Evolutionary conservation across 2,888 invertebrate genomes (phyloP).

Genomic region (Apomyelois bistriatella): DNA sequence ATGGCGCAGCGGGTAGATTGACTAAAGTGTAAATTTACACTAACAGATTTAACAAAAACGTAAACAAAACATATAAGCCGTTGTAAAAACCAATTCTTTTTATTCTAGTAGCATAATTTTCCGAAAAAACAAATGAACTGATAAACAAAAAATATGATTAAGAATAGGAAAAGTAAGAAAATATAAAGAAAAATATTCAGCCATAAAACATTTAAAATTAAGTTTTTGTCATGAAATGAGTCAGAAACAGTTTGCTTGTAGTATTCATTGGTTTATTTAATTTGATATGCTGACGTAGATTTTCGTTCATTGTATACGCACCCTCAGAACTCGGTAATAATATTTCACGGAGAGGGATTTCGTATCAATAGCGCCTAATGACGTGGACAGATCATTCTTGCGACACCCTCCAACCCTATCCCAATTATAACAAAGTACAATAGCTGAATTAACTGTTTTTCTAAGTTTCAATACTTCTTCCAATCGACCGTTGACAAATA

Average conservation of each 20-base stretch:
- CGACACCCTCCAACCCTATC: conserved; percentile 28
- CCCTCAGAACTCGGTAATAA: conserved; percentile 34
- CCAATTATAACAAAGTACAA: conserved; percentile 40
- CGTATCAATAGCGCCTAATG: conserved; percentile 66
- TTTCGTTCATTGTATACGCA: conserved; percentile 10
- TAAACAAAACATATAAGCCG: too few relatives aligned
- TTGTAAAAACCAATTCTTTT: too few relatives aligned
- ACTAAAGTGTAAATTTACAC: conserved; percentile 13
- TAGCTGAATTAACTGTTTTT: conserved; percentile 43
- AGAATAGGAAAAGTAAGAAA: too few relatives aligned
- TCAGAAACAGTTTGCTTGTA: not conserved
- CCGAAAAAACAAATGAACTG: too few relatives aligned
- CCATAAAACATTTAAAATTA: too few relatives aligned
- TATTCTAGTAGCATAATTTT: too few relatives aligned
- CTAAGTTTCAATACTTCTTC: conserved; percentile 33
- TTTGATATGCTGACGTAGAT: conserved; percentile 12
- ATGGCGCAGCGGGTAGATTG: conserved; percentile 24
- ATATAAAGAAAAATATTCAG: too few relatives aligned
- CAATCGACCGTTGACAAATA: too few relatives aligned
- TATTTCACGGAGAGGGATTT: conserved; percentile 49
- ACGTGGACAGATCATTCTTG: conserved; percentile 54
- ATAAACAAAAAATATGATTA: too few relatives aligned
- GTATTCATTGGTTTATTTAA: not conserved
- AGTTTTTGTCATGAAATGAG: too few relatives aligned
- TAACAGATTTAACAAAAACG: not conserved